Percentiles rank a stretch among this genome's conserved stretches.
Evolutionary conservation across 1,140 invertebrate species (phyloP).

Genomic region (Drosophila setifemur): DNA sequence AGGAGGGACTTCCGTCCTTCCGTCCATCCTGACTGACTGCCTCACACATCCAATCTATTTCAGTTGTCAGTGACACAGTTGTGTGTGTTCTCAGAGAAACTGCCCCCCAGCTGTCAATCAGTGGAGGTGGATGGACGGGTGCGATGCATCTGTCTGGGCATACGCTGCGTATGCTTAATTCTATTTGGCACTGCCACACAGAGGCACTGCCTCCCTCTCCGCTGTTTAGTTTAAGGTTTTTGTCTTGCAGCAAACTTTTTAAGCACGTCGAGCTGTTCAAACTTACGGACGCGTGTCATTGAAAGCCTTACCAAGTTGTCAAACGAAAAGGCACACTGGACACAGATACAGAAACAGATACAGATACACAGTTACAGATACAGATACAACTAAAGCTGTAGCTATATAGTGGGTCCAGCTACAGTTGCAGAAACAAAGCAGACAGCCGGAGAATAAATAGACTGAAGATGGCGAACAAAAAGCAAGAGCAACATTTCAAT

Average conservation of each 20-base stretch:
- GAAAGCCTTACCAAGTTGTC: conserved; percentile 71
- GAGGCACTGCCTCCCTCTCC: not conserved
- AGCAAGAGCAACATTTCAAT: conserved; percentile 50
- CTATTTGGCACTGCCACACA: conserved; percentile 28
- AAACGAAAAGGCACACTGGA: conserved; percentile 6
- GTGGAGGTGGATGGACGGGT: conserved; percentile 12
- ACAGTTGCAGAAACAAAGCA: conserved; percentile 9
- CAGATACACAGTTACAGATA: not conserved
- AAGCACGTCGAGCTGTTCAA: conserved; percentile 67
- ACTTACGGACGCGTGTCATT: conserved; percentile 63
- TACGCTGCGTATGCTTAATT: conserved; percentile 67
- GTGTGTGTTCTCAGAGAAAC: not conserved
- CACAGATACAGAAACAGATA: not conserved
- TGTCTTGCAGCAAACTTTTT: conserved; percentile 57
- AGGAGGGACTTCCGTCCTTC: not conserved
- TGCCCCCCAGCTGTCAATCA: conserved; percentile 58
- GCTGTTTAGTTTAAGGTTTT: conserved; percentile 70
- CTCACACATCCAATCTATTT: conserved; percentile 63
- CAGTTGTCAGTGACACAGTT: conserved; percentile 51
- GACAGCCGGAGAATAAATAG: conserved; percentile 22
- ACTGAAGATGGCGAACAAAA: conserved; percentile 8
- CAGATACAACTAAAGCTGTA: not conserved
- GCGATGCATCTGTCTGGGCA: conserved; percentile 23
- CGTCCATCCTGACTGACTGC: not conserved
- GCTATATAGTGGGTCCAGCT: not conserved